Percentiles rank a stretch among this genome's conserved stretches.
Conservation (phyloP, 2,888 invertebrate species). For the Xylocampa areola region DNA sequence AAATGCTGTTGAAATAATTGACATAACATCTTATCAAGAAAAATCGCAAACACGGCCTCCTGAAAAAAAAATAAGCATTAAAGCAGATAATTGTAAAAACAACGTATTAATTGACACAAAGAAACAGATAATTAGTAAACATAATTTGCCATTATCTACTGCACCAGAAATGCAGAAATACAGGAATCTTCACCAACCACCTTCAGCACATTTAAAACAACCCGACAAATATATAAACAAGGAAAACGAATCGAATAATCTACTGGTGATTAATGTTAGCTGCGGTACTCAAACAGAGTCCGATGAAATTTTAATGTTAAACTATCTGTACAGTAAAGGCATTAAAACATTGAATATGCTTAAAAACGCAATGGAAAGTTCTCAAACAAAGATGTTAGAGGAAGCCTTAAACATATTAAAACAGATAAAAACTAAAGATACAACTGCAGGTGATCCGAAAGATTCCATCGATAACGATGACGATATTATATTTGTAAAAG, state of each 20-base stretch:
- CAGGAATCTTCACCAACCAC: too few relatives aligned
- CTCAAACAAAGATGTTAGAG: background rate
- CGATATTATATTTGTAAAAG: background rate
- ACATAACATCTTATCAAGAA: background rate
- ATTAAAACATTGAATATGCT: background rate
- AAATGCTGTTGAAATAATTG: background rate
- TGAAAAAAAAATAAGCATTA: background rate
- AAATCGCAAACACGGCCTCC: background rate
- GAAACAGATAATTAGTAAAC: background rate
- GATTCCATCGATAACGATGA: background rate
- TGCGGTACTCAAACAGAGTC: background rate
- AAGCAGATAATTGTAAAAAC: background rate
- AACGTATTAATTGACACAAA: background rate
- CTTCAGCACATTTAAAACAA: too few relatives aligned
- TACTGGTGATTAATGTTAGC: background rate
- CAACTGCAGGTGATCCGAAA: background rate
- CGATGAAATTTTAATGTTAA: background rate
- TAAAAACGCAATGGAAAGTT: background rate
- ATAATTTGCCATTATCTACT: background rate
- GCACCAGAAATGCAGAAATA: background rate
- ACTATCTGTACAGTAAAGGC: background rate
- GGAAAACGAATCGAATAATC: background rate
- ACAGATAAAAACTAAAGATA: background rate
- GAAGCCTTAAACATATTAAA: background rate
- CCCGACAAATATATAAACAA: too few relatives aligned